Percentiles rank a stretch among this genome's conserved stretches.
Evolutionary conservation across 2,113 vertebrate genomes (phyloP).

Genomic region (Rhipidura dahli): DNA sequence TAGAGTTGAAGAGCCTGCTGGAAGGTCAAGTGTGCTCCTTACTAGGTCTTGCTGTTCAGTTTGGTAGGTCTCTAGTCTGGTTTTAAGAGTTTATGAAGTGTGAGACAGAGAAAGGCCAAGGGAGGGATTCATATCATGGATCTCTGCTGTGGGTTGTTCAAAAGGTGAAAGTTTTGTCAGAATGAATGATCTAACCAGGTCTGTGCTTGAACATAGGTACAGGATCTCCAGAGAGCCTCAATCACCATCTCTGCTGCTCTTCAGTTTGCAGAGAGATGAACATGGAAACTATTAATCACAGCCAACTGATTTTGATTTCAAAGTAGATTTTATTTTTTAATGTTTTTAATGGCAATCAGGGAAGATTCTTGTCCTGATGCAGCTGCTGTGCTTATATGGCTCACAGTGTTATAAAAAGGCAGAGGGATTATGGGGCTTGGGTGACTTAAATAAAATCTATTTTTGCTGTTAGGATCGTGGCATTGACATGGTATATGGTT

Average conservation of each 20-base stretch:
- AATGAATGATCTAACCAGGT: background rate
- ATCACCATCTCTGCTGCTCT: background rate
- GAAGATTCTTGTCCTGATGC: background rate
- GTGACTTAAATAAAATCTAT: constrained; percentile 12
- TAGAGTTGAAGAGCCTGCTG: background rate
- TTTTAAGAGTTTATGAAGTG: background rate
- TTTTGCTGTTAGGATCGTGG: background rate
- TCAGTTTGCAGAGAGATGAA: background rate
- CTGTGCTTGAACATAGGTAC: background rate
- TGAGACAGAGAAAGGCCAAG: background rate
- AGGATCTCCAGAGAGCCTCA: background rate
- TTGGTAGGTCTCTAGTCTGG: background rate
- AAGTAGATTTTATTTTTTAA: background rate
- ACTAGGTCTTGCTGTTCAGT: background rate
- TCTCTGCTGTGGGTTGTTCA: background rate
- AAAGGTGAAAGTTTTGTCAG: background rate
- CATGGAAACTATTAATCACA: background rate
- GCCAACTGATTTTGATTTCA: background rate
- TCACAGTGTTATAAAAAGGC: background rate
- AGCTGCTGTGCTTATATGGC: constrained; percentile 6
- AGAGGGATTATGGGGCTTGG: background rate
- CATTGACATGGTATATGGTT: background rate
- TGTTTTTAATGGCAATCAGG: background rate
- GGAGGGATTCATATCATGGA: background rate
- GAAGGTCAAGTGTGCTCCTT: background rate